A percentile compares a stretch with the other conserved stretches of the same genome.
Evolutionary conservation across 2,113 vertebrate species (phyloP).

Genomic region (Chlorodrepanis virens): DNA sequence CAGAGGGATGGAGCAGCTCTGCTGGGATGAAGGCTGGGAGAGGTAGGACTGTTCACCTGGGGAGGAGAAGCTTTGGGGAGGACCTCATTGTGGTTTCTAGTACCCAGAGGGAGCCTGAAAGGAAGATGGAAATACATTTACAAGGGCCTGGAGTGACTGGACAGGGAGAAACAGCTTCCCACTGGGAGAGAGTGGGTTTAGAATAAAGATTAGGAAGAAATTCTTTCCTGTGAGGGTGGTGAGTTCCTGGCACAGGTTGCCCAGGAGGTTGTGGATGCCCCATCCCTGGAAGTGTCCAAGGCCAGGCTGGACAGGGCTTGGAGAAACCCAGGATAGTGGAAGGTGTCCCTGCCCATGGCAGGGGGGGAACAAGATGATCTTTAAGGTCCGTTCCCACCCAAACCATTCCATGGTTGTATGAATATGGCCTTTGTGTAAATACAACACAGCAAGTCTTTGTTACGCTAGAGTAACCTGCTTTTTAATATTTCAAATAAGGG

Average conservation of each 20-base stretch:
- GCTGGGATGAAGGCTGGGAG: background rate
- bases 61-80: background rate
- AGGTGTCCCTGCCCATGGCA: background rate
- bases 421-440: background rate
- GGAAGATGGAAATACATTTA: background rate
- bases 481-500: background rate
- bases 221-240: fast-evolving
- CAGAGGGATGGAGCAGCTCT: background rate
- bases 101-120: background rate
- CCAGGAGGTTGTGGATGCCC: fast-evolving
- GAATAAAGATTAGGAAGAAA: background rate
- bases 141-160: background rate
- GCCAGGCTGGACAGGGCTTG: background rate
- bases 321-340: fast-evolving
- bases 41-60: background rate
- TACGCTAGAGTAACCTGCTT: background rate
- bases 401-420: background rate
- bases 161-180: background rate
- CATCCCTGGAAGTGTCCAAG: background rate
- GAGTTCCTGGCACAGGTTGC: background rate
- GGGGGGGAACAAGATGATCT: fast-evolving
- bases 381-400: background rate
- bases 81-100: fast-evolving
- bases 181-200: background rate
- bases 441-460: background rate